These are phyloP conservation scores for Telmatochromis bifrenatus DNA, from an alignment of 2,113 vertebrate species.

Conservation along the genomic window DNA sequence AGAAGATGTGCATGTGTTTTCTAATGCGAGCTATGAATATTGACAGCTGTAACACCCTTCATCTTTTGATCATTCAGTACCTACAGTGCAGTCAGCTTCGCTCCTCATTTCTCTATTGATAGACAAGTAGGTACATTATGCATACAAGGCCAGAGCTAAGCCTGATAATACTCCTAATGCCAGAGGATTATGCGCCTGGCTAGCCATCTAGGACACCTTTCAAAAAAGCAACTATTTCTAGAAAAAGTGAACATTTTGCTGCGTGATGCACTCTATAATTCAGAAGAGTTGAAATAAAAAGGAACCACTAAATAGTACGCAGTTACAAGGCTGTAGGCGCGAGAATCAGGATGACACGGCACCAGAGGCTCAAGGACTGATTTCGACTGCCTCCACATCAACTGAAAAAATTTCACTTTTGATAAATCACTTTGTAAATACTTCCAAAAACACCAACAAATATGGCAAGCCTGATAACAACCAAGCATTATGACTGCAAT, in stretches of 20 bases:
- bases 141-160: slow-evolving; percentile 19
- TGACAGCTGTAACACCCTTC: background rate
- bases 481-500: background rate
- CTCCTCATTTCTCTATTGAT: slow-evolving; percentile 42
- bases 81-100: background rate
- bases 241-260: background rate
- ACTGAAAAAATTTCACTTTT: background rate
- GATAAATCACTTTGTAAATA: background rate
- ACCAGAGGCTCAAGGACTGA: background rate
- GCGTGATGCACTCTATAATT: background rate
- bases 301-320: background rate
- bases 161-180: slow-evolving; percentile 39
- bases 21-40: background rate
- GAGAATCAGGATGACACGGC: background rate
- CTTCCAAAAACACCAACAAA: rapidly evolving
- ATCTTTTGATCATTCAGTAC: slow-evolving; percentile 31
- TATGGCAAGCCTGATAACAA: background rate
- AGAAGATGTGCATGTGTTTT: background rate
- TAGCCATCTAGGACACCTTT: background rate
- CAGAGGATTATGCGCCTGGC: slow-evolving; percentile 18
- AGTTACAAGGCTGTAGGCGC: background rate
- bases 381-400: background rate
- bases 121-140: slow-evolving; percentile 39
- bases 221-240: background rate
- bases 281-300: background rate